Evolutionary conservation across 2,113 vertebrate genomes (phyloP), one percentile per base, ranked within the genome.

Genomic region (Apeltes quadracus): DNA sequence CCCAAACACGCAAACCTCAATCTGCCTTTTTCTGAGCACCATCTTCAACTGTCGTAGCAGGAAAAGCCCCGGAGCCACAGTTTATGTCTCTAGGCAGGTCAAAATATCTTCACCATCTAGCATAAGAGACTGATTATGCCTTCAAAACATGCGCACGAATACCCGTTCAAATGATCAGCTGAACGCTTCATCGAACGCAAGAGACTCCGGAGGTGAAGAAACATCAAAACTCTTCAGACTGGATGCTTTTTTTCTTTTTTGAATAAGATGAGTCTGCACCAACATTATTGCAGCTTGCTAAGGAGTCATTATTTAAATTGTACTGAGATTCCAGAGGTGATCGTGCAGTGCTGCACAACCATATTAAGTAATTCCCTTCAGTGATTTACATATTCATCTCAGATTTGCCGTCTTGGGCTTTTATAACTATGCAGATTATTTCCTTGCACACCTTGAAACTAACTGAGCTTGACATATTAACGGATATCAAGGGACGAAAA

Each of bases 311-410:
- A 25, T 48, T 44, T 50, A 50, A 71, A 38, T 6, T 53, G 34
- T 25, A 11, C 29, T 78, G 12, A 58, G 56, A 83, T 41, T 65
- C 56, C 34, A 62, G 16, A 61, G 50, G 53, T 76, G 29, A 64
- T 56, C 41, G 59, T 32, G 41, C 41, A 76, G 46, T 34, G 41
- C 34, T 15, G 55, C 44, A 51, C 44, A 43, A 18, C 66, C 32
- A 64, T 32, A 72, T 46, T 56, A 69, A 69, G 46, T 13, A 6
- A 56, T 65, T 66, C 56, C 13, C 29, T 73, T 34, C 14, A n/a
- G 8, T 54, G 2, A 76, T 76, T 76, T 73, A 29, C 53, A 76
- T 82, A 73, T 72, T 72, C n/a, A 46, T 58, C 69, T 67, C 11
- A 53, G 44, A 73, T 58, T 27, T 76, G 64, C 27, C 34, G 36